Evolutionary conservation across 1,140 invertebrate species (phyloP).

Genomic region (Dendroctonus ponderosae): DNA sequence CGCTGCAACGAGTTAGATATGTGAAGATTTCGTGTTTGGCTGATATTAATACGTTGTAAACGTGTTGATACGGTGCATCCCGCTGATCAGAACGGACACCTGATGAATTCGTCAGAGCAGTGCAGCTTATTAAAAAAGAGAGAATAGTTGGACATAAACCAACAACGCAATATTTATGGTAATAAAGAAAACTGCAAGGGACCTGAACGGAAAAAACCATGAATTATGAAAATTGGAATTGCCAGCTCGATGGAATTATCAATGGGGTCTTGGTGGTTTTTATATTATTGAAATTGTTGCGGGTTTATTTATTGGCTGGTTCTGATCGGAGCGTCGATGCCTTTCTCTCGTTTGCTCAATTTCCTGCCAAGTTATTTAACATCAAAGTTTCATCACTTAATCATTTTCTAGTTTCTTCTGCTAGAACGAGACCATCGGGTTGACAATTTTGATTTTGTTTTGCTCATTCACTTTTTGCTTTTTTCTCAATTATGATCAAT

Average conservation of each 20-base stretch:
- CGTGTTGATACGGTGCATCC: constrained; percentile 34
- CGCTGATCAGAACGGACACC: constrained; percentile 32
- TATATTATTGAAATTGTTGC: constrained; percentile 7
- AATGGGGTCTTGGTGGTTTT: neutral
- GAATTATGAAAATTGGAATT: constrained; percentile 35
- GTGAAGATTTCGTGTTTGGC: constrained; percentile 35
- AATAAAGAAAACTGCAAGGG: constrained; percentile 34
- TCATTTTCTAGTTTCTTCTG: too few relatives aligned
- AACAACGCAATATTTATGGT: constrained; percentile 34
- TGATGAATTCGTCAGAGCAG: constrained; percentile 35
- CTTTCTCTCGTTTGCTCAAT: too few relatives aligned
- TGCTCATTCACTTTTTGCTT: too few relatives aligned
- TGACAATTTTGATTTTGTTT: too few relatives aligned
- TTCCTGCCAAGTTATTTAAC: too few relatives aligned
- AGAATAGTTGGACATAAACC: constrained; percentile 33
- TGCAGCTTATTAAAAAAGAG: constrained; percentile 30
- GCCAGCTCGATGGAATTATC: constrained; percentile 22
- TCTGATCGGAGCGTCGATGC: too few relatives aligned
- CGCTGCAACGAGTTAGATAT: constrained; percentile 27
- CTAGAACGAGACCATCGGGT: too few relatives aligned
- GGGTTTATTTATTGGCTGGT: neutral
- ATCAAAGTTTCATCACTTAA: too few relatives aligned
- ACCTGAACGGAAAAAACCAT: constrained; percentile 24
- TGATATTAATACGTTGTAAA: constrained; percentile 36
- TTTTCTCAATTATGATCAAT: too few relatives aligned